Percentiles rank a stretch among this genome's conserved stretches.
Conservation (phyloP, 2,888 invertebrate species). For the Ceratothoa steindachneri region DNA sequence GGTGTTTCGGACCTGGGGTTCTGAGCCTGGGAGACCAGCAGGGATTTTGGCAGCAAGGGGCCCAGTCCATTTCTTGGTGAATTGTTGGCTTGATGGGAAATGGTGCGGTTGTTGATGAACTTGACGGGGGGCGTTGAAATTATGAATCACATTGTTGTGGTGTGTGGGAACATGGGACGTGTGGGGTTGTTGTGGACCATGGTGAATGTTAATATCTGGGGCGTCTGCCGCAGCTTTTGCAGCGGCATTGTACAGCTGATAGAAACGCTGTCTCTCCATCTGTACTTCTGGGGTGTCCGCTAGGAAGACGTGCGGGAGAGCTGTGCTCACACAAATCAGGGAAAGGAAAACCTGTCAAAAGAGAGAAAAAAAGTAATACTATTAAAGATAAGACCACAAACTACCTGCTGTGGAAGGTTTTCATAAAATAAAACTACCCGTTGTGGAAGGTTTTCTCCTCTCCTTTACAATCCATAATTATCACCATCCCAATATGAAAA, state of each 20-base stretch:
- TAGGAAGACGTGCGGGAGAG: not conserved
- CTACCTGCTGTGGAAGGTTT: too few species aligned
- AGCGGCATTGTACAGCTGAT: not conserved
- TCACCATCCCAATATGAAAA: too few species aligned
- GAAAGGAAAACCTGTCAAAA: constrained; percentile 5
- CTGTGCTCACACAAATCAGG: not conserved
- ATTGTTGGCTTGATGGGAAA: not conserved
- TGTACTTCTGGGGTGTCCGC: not conserved
- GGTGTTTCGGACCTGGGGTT: not conserved
- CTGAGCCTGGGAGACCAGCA: not conserved
- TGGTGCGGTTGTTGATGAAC: not conserved
- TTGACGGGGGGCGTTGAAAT: not conserved
- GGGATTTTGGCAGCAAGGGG: not conserved
- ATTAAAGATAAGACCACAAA: not conserved
- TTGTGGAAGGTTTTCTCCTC: too few species aligned
- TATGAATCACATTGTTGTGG: not conserved
- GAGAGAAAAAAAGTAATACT: not conserved
- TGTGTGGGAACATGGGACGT: not conserved
- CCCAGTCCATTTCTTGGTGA: not conserved
- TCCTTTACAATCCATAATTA: too few species aligned
- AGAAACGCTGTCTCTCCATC: not conserved
- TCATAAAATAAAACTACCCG: too few species aligned
- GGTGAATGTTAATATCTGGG: not conserved
- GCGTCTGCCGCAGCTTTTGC: not conserved
- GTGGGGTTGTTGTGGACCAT: not conserved